A percentile compares a stretch with the other conserved stretches of the same genome.
Evolutionary conservation across 2,888 invertebrate species (phyloP).

Genomic region (Serrognathus titanus): DNA sequence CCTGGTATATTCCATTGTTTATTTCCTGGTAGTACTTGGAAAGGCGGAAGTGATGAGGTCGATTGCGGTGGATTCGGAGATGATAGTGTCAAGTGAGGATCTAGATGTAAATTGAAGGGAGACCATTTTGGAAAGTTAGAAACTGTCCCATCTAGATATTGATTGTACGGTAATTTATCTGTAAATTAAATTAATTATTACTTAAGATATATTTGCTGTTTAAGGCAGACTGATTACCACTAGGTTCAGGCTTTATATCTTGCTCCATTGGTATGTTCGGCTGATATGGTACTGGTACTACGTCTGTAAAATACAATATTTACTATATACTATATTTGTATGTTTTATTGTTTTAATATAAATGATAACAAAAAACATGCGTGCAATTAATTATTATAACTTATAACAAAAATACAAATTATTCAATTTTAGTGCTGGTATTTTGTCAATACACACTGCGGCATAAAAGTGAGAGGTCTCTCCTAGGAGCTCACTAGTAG

Average conservation of each 20-base stretch:
- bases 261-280: slow-evolving; percentile 8
- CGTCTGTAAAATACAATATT: slow-evolving; percentile 5
- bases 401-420: no score
- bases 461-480: no score
- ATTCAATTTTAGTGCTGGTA: no score
- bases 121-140: slow-evolving; percentile 1
- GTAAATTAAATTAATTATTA: slow-evolving; percentile 1
- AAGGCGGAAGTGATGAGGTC: slow-evolving; percentile 3
- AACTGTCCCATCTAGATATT: neutral
- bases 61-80: neutral
- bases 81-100: no score
- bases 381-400: no score
- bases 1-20: neutral
- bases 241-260: slow-evolving; percentile 14
- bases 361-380: no score
- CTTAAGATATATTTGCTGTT: neutral
- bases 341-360: no score
- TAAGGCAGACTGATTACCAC: slow-evolving; percentile 1
- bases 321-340: no score
- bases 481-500: no score
- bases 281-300: slow-evolving; percentile 3
- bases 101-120: no score
- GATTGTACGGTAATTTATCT: slow-evolving; percentile 1
- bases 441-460: no score
- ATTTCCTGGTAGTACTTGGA: slow-evolving; percentile 3